Evolutionary conservation across 2,797 vertebrate species (phyloP).

Genomic region (Steatocranus sp.): DNA sequence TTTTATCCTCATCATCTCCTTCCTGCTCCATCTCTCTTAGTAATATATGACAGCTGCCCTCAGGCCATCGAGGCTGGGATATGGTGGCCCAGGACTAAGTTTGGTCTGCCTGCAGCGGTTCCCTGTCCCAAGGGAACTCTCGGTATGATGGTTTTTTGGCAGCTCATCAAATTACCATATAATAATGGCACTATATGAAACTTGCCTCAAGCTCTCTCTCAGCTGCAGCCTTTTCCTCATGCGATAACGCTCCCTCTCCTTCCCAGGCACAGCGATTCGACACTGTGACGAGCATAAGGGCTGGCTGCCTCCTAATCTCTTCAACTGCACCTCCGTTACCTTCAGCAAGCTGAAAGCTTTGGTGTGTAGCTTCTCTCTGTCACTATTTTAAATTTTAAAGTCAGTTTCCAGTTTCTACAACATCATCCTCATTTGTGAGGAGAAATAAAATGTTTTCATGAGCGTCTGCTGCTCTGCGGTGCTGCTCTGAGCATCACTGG

Average conservation of each 20-base stretch:
- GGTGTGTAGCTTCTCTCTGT: constrained; percentile 63
- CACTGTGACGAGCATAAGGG: constrained; percentile 96
- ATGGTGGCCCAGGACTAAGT: constrained; percentile 97
- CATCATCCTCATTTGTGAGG: not conserved
- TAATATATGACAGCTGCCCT: constrained; percentile 97
- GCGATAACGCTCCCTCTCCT: not conserved
- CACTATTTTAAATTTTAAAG: not conserved
- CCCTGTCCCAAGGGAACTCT: constrained; percentile 89
- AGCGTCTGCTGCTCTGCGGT: not conserved
- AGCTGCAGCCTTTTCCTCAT: constrained; percentile 3
- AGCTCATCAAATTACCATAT: constrained; percentile 57
- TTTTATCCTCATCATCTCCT: not conserved
- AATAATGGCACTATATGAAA: constrained; percentile 47
- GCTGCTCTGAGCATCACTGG: not conserved
- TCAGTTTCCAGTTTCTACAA: not conserved
- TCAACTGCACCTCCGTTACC: constrained; percentile 89
- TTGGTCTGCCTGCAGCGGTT: constrained; percentile 89
- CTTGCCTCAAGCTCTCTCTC: constrained; percentile 62
- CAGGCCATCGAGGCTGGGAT: constrained; percentile 88
- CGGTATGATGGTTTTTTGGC: constrained; percentile 70
- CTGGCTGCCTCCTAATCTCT: constrained; percentile 92
- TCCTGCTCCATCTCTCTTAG: constrained; percentile 59
- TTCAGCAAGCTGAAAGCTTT: constrained; percentile 85
- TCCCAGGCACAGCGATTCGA: constrained; percentile 86
- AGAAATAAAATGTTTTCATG: not conserved